A percentile compares a stretch with the other conserved stretches of the same genome.
These are phyloP conservation scores for Pipistrellus kuhlii DNA, from an alignment of 2,797 vertebrate species.

Conservation along the genomic window DNA sequence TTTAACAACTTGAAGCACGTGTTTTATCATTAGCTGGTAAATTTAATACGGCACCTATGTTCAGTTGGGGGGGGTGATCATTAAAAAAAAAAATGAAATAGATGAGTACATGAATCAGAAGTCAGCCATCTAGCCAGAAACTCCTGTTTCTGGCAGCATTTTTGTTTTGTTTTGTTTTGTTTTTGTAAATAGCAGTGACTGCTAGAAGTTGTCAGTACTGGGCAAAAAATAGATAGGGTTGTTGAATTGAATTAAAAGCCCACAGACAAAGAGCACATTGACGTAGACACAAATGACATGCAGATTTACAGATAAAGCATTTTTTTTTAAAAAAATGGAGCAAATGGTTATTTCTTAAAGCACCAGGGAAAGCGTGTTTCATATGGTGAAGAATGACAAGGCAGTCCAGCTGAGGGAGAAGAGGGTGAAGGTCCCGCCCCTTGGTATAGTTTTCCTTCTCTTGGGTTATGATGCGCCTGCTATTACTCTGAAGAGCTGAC, in stretches of 20 bases:
- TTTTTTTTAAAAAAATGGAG: slow-evolving; percentile 18
- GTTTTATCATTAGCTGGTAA: slow-evolving; percentile 44
- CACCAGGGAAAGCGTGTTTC: not conserved
- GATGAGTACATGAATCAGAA: slow-evolving; percentile 12
- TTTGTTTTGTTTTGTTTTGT: not conserved
- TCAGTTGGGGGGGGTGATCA: slow-evolving; percentile 8
- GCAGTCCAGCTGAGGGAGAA: not conserved
- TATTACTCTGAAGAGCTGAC: not conserved
- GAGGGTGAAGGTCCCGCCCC: too few relatives aligned
- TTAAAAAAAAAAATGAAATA: not conserved
- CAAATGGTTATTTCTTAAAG: slow-evolving; percentile 43
- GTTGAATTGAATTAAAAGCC: slow-evolving; percentile 56
- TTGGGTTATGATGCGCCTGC: not conserved
- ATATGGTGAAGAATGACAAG: not conserved
- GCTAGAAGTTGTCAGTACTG: not conserved
- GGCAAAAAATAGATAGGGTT: not conserved
- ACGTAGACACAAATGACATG: not conserved
- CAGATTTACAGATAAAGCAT: slow-evolving; percentile 48
- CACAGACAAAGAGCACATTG: not conserved
- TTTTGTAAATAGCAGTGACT: slow-evolving; percentile 41
- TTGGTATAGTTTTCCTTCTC: not conserved
- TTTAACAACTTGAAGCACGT: slow-evolving; percentile 31
- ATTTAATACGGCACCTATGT: slow-evolving; percentile 6
- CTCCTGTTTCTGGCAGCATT: slow-evolving; percentile 10
- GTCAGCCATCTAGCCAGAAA: not conserved